Evolutionary conservation across 1,140 invertebrate genomes (phyloP), one percentile per base, ranked within the genome.

Genomic region (Bradynema listronoti): DNA sequence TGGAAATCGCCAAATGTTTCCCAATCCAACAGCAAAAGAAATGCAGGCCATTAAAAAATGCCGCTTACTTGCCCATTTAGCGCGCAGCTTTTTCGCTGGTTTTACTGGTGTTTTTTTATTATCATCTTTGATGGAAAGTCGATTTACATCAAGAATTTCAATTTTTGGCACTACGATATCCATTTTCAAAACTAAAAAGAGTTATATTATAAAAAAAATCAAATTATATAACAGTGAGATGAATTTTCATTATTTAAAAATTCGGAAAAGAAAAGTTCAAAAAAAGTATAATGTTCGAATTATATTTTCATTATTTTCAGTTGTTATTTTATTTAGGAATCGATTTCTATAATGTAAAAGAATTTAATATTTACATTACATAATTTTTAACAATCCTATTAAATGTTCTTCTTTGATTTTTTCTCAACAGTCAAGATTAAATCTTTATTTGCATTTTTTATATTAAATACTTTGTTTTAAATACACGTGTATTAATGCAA

Each of bases 1-100:
- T 2, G 65, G 65, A 39, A 65, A 65, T n/a, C 63, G 16, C 63
- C 63, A 65, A 42, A 65, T 65, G 29, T 65, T 63, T 6, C 62
- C 61, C 34, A 63, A 29, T 5, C 61, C 61, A n/a, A 63, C 63
- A 16, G 63, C 63, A 25, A 43, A 59, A 3, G 30, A 29, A 36
- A 65, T 61, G 33, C 58, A 70, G 3, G 65, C 41, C 14, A 67
- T 29, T 19, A 63, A 56, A 54, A 67, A 67, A 32, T 68, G 65
- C 27, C 39, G 41, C 27, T 30, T 24, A 25, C 43, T 55, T 24
- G 29, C 34, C 65, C 65, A 67, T 45, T 69, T 50, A 29, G 42
- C 34, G 16, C 65, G 65, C n/a, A 22, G 5, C 32, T 34, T 51
- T 19, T 6, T 3, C 2, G 27, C 16, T 4, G 19, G 30, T 16